phyloP scores from a whole-genome alignment of 2,113 vertebrate genomes.

The Microcebus murinus region DNA sequence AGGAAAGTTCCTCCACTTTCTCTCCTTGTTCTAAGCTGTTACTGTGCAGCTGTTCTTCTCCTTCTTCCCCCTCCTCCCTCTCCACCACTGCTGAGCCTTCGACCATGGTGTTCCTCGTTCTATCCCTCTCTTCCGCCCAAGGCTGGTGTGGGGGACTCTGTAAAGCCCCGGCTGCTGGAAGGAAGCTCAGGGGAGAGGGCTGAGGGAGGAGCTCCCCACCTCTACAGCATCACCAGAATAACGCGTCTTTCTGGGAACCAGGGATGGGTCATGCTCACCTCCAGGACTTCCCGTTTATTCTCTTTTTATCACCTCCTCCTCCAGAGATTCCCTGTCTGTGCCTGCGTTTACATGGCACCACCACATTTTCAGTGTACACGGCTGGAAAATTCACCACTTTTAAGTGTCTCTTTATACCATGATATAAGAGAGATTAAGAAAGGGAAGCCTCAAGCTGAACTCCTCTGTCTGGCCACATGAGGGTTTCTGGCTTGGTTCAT shows the following conservation, averaged over 20 bases:
- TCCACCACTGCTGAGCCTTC: not conserved
- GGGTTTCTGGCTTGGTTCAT: not conserved
- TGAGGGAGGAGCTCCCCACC: fast-evolving
- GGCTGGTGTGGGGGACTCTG: too few relatives aligned
- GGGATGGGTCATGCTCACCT: not conserved
- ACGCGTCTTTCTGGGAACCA: not conserved
- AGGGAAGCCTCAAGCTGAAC: not conserved
- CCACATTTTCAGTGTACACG: not conserved
- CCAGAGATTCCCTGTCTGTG: not conserved
- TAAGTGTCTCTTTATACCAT: not conserved
- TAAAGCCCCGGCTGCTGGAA: not conserved
- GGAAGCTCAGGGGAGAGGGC: not conserved
- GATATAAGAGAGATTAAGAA: not conserved
- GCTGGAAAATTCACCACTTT: not conserved
- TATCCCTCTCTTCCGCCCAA: not conserved
- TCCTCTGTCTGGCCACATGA: not conserved
- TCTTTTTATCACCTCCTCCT: not conserved
- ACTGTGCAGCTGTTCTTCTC: not conserved
- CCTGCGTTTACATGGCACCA: not conserved
- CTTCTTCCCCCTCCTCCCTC: not conserved
- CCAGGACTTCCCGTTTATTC: not conserved
- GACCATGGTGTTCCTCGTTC: not conserved
- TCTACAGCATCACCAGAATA: not conserved
- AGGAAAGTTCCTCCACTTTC: not conserved
- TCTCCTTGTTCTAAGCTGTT: not conserved